Evolutionary conservation across 2,888 invertebrate species (phyloP).

Genomic region (Pyrrhosoma nymphula): DNA sequence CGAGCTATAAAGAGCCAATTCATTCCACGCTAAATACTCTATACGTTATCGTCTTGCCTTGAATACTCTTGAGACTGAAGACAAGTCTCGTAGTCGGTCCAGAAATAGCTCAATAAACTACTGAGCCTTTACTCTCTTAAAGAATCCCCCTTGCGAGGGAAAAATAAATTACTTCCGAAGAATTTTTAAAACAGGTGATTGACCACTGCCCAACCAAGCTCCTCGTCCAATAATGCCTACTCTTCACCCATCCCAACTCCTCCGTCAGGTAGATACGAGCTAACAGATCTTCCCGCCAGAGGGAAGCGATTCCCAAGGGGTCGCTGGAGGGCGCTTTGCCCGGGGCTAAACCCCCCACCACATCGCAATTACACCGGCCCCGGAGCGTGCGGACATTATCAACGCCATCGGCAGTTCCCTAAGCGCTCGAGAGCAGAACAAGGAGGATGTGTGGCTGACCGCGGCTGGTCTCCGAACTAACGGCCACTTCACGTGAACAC

Average conservation of each 20-base stretch:
- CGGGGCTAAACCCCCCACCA: not conserved
- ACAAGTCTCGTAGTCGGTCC: not conserved
- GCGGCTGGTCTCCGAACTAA: not conserved
- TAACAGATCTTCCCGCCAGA: not conserved
- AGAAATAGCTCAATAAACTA: conserved; percentile 8
- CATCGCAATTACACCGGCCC: conserved; percentile 47
- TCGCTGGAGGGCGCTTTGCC: not conserved
- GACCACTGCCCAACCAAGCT: not conserved
- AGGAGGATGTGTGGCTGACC: not conserved
- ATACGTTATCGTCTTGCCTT: not conserved
- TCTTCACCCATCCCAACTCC: not conserved
- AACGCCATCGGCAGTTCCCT: conserved; percentile 36
- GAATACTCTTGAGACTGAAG: not conserved
- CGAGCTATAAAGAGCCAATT: not conserved
- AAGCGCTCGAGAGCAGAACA: not conserved
- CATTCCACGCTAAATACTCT: not conserved
- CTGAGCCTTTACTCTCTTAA: not conserved
- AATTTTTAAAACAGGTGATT: conserved; percentile 47
- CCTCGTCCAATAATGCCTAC: not conserved
- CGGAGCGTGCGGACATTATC: conserved; percentile 44
- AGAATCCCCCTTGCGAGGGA: not conserved
- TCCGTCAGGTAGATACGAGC: not conserved
- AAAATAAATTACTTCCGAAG: not conserved
- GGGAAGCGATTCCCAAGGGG: not conserved
- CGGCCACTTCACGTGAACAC: too few relatives aligned